Evolutionary conservation across 2,888 invertebrate genomes (phyloP), one percentile per base, ranked within the genome.

Genomic region (Drosophila sordidapex): DNA sequence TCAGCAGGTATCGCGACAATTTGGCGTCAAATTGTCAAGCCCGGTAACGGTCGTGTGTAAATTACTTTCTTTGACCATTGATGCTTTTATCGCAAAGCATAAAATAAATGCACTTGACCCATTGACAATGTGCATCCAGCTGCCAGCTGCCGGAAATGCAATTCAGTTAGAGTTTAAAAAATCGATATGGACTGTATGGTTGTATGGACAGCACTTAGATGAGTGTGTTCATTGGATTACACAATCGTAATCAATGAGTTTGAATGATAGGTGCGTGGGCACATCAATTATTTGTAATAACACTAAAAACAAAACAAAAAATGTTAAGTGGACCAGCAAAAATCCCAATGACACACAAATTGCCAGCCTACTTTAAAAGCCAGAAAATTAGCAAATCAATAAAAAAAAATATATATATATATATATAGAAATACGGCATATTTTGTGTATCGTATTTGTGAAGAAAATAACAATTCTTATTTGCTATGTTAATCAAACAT

Each of bases 181-280:
- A 31, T 31, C 65, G 59, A 74, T 70, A 74, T 38, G 74, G 74
- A 65, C 33, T 46, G 13, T 36, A 3, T 35, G 33, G 15, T 18
- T 15, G 56, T 29, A 69, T 79, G 68, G 77, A 74, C 65, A 64
- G 65, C 65, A 70, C 79, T 79, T 79, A 80, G 80, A 79, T 57
- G 31, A 27, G 27, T 58, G 48, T 33, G 33, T 33, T 31, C 6
- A 29, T 38, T 40, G 38, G 36, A 52, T 77, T 78, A 68, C 71
- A 79, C 72, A 78, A 78, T 64, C 69, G 63, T 63, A 64, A 72
- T 79, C 69, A 80, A 79, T 73, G 76, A 58, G 57, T 69, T 79
- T 79, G 68, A 79, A 59, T 76, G 63, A 79, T 60, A 43, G 76
- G 65, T 76, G 73, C 66, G 79, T 61, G 73, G 65, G 79, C 29